Evolutionary conservation across 2,113 vertebrate species (phyloP).

Genomic region (Pipa parva): DNA sequence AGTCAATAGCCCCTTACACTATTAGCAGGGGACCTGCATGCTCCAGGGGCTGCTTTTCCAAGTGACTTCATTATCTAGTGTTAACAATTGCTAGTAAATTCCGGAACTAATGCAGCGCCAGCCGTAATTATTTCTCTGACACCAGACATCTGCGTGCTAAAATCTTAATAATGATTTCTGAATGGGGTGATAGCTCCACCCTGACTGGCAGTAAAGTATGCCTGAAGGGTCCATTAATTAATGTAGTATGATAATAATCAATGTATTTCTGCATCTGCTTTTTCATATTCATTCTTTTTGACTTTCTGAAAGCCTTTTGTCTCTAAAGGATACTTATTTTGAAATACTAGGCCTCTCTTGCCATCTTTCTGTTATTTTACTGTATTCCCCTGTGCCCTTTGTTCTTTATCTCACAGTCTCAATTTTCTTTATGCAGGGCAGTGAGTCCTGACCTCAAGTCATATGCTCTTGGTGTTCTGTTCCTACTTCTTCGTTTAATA

Average conservation of each 20-base stretch:
- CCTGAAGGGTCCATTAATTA: slow-evolving; percentile 48
- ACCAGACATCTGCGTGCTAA: slow-evolving; percentile 43
- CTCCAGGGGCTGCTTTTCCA: too few relatives aligned
- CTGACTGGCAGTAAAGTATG: slow-evolving; percentile 44
- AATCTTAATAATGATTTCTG: slow-evolving; percentile 46
- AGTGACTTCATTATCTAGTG: slow-evolving; percentile 48
- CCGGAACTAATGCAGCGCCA: slow-evolving; percentile 42
- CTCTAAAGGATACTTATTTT: too few relatives aligned
- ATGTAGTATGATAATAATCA: slow-evolving; percentile 45
- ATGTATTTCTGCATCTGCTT: slow-evolving; percentile 18
- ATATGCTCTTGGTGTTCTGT: slow-evolving; percentile 91
- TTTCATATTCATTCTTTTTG: background rate
- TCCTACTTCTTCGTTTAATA: slow-evolving; percentile 86
- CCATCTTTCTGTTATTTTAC: background rate
- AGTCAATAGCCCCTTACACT: too few relatives aligned
- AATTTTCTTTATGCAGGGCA: slow-evolving; percentile 66
- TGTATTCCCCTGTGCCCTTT: background rate
- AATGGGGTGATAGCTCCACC: slow-evolving; percentile 48
- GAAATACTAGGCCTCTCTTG: too few relatives aligned
- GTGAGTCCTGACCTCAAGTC: slow-evolving; percentile 96
- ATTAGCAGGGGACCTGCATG: too few relatives aligned
- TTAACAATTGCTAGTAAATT: slow-evolving; percentile 52
- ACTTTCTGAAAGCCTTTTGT: background rate
- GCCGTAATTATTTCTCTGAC: slow-evolving; percentile 49
- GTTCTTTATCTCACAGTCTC: slow-evolving; percentile 16